Conservation (phyloP, 1,140 invertebrate genomes). For the Hylaeus volcanicus region DNA sequence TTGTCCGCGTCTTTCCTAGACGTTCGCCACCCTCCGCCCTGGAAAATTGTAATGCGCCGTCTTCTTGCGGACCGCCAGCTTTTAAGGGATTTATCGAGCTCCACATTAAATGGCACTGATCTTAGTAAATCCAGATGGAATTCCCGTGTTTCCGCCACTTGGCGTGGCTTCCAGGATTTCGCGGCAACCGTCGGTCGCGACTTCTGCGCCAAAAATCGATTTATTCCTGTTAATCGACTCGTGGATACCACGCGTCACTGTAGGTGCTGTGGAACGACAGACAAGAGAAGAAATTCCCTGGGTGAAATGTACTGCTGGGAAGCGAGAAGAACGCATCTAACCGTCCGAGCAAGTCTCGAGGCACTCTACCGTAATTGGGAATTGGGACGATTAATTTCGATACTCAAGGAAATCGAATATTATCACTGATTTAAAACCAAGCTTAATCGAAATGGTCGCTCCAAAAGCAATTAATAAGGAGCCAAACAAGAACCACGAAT, state of each 20-base stretch:
- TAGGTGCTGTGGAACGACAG: too few species aligned
- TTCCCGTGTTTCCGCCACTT: conserved; percentile 60
- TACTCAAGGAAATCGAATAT: too few species aligned
- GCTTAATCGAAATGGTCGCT: too few species aligned
- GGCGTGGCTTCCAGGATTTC: conserved; percentile 59
- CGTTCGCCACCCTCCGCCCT: conserved; percentile 7
- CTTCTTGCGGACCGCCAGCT: conserved; percentile 55
- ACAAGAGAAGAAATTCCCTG: too few species aligned
- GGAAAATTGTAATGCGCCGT: conserved; percentile 52
- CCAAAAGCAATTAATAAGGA: too few species aligned
- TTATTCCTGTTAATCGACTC: conserved; percentile 54
- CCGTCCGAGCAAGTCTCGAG: too few species aligned
- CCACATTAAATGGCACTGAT: conserved; percentile 63
- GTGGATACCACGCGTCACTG: conserved; percentile 12
- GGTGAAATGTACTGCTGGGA: too few species aligned
- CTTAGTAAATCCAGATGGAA: conserved; percentile 68
- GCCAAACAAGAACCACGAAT: too few species aligned
- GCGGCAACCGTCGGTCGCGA: conserved; percentile 27
- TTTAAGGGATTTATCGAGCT: conserved; percentile 64
- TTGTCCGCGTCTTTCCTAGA: conserved; percentile 29
- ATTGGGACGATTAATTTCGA: too few species aligned
- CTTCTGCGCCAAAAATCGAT: conserved; percentile 57
- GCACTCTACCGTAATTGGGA: too few species aligned
- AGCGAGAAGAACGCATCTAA: too few species aligned
- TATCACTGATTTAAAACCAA: too few species aligned